phyloP scores from a whole-genome alignment of 2,888 invertebrate genomes.

The Mythimna lalbum region DNA sequence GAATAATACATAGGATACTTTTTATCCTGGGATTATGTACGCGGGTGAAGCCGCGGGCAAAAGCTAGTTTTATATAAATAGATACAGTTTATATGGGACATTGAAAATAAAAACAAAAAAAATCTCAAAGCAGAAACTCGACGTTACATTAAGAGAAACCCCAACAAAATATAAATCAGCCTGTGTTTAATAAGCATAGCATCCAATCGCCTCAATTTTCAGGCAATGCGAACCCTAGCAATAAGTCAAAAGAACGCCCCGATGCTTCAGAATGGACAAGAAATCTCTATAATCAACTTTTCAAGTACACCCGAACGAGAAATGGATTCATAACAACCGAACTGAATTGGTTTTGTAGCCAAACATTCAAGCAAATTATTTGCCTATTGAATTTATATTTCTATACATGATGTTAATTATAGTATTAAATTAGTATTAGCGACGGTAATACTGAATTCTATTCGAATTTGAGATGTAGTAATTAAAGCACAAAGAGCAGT shows the following conservation, averaged over 20 bases:
- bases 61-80: no score
- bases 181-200: neutral
- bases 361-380: constrained; percentile 42
- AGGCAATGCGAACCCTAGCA: neutral
- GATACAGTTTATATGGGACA: no score
- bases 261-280: constrained; percentile 21
- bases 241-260: constrained; percentile 3
- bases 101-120: neutral
- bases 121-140: neutral
- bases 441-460: constrained; percentile 4
- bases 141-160: neutral
- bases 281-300: constrained; percentile 37
- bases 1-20: no score
- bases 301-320: constrained; percentile 20
- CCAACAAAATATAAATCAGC: neutral
- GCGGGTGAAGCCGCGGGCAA: no score
- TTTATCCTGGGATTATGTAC: no score
- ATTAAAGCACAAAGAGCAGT: no score
- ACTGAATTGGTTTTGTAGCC: constrained; percentile 27
- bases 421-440: constrained; percentile 11
- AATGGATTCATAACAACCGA: constrained; percentile 30
- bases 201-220: constrained; percentile 12
- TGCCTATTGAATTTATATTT: constrained; percentile 45
- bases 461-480: constrained; percentile 13
- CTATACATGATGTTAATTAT: constrained; percentile 37